A percentile compares a stretch with the other conserved stretches of the same genome.
Evolutionary conservation across 2,797 vertebrate species (phyloP).

Genomic region (Vespertilio murinus): DNA sequence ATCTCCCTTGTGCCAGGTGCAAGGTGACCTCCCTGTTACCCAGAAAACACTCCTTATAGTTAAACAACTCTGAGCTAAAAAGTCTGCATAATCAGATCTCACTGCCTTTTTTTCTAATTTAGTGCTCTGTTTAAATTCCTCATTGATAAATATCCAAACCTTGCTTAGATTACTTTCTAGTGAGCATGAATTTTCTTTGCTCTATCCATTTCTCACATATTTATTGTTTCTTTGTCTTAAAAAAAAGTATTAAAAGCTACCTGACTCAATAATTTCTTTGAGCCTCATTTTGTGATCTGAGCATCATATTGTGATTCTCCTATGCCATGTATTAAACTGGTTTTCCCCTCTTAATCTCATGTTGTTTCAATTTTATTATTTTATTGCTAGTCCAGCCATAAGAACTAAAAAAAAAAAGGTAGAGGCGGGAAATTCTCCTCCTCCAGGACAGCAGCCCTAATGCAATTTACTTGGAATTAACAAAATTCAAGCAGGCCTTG

Average conservation of each 20-base stretch:
- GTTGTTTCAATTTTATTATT: neutral
- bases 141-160: neutral
- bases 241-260: neutral
- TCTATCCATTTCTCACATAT: neutral
- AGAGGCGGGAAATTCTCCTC: neutral
- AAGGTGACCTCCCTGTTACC: too few relatives aligned
- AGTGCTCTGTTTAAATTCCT: neutral
- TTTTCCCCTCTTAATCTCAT: neutral
- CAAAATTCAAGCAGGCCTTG: neutral
- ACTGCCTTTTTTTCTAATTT: neutral
- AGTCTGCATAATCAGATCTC: neutral
- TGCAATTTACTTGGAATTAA: neutral
- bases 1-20: neutral
- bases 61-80: neutral
- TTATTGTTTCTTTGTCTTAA: neutral
- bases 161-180: neutral
- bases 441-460: neutral
- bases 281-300: neutral
- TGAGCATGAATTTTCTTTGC: neutral
- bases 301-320: neutral
- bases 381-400: neutral
- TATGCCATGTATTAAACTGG: neutral
- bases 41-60: neutral
- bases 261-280: neutral
- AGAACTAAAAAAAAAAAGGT: neutral